A percentile compares a stretch with the other conserved stretches of the same genome.
Evolutionary conservation across 64 coral and sea anemone genomes (phyloP).

Genomic region (Catalaphyllia jardinei): DNA sequence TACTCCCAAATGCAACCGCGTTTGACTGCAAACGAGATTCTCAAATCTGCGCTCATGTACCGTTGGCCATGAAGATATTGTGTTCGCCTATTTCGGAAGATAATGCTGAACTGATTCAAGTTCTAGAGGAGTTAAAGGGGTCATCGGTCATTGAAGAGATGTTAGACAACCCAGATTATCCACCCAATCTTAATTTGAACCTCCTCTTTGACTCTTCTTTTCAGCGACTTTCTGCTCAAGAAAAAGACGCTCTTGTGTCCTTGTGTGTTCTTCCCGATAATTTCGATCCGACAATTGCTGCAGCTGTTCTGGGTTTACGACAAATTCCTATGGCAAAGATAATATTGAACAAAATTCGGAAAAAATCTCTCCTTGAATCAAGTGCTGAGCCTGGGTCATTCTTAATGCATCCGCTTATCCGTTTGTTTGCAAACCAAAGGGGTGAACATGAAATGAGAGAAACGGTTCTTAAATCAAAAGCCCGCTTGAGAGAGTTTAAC

Average conservation of each 20-base stretch:
- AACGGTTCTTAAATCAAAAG: neutral
- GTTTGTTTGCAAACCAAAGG: neutral
- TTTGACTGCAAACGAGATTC: no score
- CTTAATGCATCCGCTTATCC: constrained; percentile 10
- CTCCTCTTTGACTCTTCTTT: constrained; percentile 19
- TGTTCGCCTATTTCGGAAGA: neutral
- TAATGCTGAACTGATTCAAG: neutral
- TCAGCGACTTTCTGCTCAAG: constrained; percentile 1
- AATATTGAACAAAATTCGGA: constrained; percentile 2
- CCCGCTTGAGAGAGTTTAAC: neutral
- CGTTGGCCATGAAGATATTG: neutral
- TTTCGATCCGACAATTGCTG: constrained; percentile 28
- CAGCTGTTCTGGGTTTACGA: neutral
- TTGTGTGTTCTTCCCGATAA: constrained; percentile 8
- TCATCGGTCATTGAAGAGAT: neutral
- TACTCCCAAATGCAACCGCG: no score
- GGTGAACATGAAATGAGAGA: constrained; percentile 4
- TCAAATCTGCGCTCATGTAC: neutral
- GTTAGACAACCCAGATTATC: constrained; percentile 24
- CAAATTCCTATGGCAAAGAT: neutral
- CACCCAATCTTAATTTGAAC: neutral
- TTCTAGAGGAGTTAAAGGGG: neutral
- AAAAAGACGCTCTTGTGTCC: constrained; percentile 22
- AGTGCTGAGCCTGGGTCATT: neutral
- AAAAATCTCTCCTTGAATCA: constrained; percentile 16